Evolutionary conservation across 1,140 invertebrate species (phyloP).

Genomic region (Zaprionus africanus): DNA sequence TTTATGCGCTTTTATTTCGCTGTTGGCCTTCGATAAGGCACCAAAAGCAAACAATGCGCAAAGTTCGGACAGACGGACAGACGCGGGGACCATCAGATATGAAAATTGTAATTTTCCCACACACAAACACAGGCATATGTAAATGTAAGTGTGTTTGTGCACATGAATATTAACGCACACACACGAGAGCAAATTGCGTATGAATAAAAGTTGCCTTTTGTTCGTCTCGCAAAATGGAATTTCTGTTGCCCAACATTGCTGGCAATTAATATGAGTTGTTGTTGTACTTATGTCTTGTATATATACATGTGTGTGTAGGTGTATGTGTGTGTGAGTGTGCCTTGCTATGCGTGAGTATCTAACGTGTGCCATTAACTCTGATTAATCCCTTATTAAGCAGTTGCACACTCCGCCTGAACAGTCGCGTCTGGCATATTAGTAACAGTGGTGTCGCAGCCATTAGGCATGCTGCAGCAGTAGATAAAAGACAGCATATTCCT

Average conservation of each 20-base stretch:
- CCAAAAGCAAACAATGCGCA: conserved; percentile 49
- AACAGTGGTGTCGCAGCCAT: conserved; percentile 13
- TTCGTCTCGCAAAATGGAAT: conserved; percentile 57
- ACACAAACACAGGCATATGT: conserved; percentile 8
- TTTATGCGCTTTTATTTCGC: conserved; percentile 27
- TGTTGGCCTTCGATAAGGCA: conserved; percentile 25
- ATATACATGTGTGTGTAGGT: conserved; percentile 20
- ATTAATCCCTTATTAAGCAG: conserved; percentile 70
- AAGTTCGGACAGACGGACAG: conserved; percentile 17
- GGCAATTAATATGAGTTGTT: conserved; percentile 64
- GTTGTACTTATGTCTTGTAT: conserved; percentile 15
- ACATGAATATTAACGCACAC: conserved; percentile 66
- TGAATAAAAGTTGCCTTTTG: conserved; percentile 72
- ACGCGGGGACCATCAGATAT: conserved; percentile 47
- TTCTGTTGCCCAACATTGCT: conserved; percentile 17
- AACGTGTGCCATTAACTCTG: conserved; percentile 63
- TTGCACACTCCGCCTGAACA: conserved; percentile 22
- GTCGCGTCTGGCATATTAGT: conserved; percentile 16
- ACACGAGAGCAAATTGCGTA: conserved; percentile 35
- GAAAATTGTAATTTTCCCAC: conserved; percentile 70
- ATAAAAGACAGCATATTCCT: not conserved
- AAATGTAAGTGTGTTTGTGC: conserved; percentile 8
- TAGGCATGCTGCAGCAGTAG: not conserved
- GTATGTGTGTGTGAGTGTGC: conserved; percentile 9
- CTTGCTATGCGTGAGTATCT: conserved; percentile 33